A percentile compares a stretch with the other conserved stretches of the same genome.
Conservation (phyloP, 2,113 vertebrate genomes). For the Crypturellus undulatus region DNA sequence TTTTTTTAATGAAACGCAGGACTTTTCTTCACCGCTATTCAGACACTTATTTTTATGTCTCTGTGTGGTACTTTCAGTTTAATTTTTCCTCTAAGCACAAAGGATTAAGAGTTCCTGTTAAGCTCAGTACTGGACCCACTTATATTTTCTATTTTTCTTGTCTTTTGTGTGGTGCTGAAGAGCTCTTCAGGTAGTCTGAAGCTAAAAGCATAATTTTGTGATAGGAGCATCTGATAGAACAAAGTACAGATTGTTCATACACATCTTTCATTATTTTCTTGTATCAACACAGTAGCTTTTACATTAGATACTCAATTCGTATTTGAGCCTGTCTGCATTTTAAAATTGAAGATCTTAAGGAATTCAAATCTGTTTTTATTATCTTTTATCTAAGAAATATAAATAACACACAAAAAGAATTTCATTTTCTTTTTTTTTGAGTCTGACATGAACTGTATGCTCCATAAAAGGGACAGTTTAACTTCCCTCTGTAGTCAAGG, state of each 20-base stretch:
- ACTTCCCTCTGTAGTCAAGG: not conserved
- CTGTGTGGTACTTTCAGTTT: not conserved
- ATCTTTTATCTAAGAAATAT: not conserved
- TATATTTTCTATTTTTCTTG: constrained; percentile 18
- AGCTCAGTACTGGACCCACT: not conserved
- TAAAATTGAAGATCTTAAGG: not conserved
- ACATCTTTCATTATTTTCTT: constrained; percentile 9
- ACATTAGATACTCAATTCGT: not conserved
- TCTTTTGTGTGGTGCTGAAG: not conserved
- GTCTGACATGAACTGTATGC: not conserved
- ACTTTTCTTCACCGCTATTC: not conserved
- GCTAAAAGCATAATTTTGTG: not conserved
- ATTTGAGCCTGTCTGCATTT: constrained; percentile 17
- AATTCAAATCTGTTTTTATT: not conserved
- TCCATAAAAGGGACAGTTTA: not conserved
- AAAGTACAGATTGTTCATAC: not conserved
- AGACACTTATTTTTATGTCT: not conserved
- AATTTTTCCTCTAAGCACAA: not conserved
- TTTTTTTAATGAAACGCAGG: not conserved
- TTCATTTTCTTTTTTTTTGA: not conserved
- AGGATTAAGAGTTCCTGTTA: not conserved
- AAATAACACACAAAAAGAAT: not conserved
- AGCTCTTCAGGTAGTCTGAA: not conserved
- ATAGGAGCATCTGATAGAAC: not conserved
- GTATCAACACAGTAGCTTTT: not conserved